Evolutionary conservation across 1,140 invertebrate genomes (phyloP), one percentile per base, ranked within the genome.

Genomic region (Ladona fulva): DNA sequence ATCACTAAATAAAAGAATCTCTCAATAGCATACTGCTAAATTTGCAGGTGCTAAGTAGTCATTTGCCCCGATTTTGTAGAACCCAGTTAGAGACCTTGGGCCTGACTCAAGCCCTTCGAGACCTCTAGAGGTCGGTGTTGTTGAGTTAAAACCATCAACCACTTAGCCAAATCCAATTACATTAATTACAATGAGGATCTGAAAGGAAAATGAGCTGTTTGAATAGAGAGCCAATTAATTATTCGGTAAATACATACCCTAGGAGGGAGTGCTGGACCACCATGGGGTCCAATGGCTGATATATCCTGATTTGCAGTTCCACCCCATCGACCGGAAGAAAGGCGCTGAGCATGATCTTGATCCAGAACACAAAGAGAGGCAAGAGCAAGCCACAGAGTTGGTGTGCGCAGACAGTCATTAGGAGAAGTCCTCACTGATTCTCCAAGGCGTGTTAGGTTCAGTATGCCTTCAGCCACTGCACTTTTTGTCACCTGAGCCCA

Each of bases 311-410:
- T 66, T 16, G 52, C 88, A 0, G 86, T 81, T 66, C 89, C 88
- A 76, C 87, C 89, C 89, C 91, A 92, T 82, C 92, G 91, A 74
- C 90, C 90, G 7, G 92, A 92, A 1, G 92, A 92, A 0, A 94
- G 84, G 79, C 94, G 88, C 81, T 97, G 95, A 0, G 96, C 94
- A 83, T 98, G 95, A 80, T 97, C 94, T 44, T 93, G 91, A 82
- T 97, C 94, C 29, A 97, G 87, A 3, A 98, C 94, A 86, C 96
- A 97, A 0, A 99, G 88, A 0, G 97, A 95, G 42, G 97, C 95
- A 37, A 99, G 85, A 0, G 96, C 93, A 75, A 98, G 84, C 97
- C 97, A 99, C 11, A 98, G 85, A 22, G 93, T 92, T 1, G 95
- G 92, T 75, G 91, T 92, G 80, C 90, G 89, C 44, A 97, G 87